These are phyloP conservation scores for Sphenopsis melanotis DNA, from an alignment of 2,797 vertebrate species.

Conservation along the genomic window DNA sequence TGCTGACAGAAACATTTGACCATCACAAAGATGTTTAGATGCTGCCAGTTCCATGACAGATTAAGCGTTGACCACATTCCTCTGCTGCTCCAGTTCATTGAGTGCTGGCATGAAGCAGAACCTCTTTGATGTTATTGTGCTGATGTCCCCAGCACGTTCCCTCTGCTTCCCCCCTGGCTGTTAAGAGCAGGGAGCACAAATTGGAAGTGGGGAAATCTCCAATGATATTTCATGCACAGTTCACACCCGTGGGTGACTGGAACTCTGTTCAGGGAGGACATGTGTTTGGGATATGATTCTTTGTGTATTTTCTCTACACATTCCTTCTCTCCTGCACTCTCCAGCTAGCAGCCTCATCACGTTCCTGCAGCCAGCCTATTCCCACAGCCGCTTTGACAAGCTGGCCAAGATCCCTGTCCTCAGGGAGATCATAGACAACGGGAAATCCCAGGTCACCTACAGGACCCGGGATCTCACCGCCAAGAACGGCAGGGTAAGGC, in stretches of 20 bases:
- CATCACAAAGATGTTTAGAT: neutral
- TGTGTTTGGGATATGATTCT: neutral
- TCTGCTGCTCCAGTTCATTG: neutral
- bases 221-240: neutral
- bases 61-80: neutral
- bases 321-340: neutral
- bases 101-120: neutral
- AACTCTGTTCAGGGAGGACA: neutral
- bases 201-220: neutral
- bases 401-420: conserved; percentile 86
- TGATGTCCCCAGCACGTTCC: neutral
- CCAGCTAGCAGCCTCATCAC: conserved; percentile 90
- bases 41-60: neutral
- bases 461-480: conserved; percentile 87
- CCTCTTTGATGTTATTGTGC: neutral
- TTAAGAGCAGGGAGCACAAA: neutral
- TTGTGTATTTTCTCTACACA: neutral
- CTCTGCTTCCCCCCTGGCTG: neutral
- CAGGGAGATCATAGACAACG: conserved; percentile 86
- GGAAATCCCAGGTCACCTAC: conserved; percentile 90
- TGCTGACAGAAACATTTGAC: neutral
- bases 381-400: conserved; percentile 83
- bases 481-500: conserved; percentile 86
- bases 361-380: conserved; percentile 87
- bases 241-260: accelerated